Base-by-base conservation (phyloP, 2,888 invertebrate genomes). In the Nemapogon koenigi region DNA sequence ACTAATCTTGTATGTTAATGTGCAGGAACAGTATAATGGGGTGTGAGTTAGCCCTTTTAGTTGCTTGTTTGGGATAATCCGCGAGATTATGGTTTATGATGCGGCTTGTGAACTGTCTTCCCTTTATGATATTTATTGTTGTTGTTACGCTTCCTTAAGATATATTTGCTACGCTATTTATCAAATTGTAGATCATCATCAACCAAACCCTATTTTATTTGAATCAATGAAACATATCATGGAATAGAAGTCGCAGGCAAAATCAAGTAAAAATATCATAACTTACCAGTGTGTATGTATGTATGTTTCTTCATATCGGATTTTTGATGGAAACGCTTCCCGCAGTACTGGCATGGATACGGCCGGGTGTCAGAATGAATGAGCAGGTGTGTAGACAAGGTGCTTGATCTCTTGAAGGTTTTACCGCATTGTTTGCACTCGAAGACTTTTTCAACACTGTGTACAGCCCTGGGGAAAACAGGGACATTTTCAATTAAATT, bases 231-330 rank as follows among this genome's bases (percentile, higher is more conserved):
- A 28, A 6, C 7, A 11, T 28, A 28, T n/a, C 10, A 7, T 22
- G 22, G n/a, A n/a, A n/a, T 14, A 27, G 28, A n/a, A 11, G 28
- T n/a, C n/a, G n/a, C 4, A 27, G n/a, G 16, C 18, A 29, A 10
- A 33, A n/a, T n/a, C n/a, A n/a, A n/a, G n/a, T n/a, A n/a, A n/a
- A n/a, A n/a, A n/a, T n/a, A 15, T 2, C 8, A 2, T 11, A 2
- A 82, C 89, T 86, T 59, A 91, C 91, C 91, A 56, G 91, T 91
- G 62, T 91, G 91, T 46, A 91, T 97, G 64, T 97, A 98, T 16
- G 97, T 98, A 78, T 99, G 98, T 60, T 99, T 99, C 82, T 98
- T 99, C 98, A 98, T 98, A 71, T 99, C 98, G 38, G 95, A 96
- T 67, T 98, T 98, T 78, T 98, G 98, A 64, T 98, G 98, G 78